Evolutionary conservation across 2,888 invertebrate genomes (phyloP).

Genomic region (Phyto melanocephala): DNA sequence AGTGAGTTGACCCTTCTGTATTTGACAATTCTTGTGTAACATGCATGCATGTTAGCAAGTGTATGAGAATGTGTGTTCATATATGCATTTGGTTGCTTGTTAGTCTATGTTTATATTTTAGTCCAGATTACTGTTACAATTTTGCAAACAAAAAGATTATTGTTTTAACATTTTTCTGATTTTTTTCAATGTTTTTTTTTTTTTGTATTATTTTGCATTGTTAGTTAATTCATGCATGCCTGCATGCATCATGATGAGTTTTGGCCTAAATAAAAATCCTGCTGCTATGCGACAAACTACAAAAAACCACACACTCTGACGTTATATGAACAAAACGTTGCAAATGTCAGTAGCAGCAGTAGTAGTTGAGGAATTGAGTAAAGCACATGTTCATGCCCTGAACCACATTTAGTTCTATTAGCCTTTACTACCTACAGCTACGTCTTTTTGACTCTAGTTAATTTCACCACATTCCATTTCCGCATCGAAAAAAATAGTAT

Average conservation of each 20-base stretch:
- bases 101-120: slow-evolving; percentile 30
- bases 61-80: not conserved
- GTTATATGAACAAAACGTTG: too few relatives aligned
- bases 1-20: slow-evolving; percentile 12
- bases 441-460: slow-evolving; percentile 6
- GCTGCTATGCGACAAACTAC: slow-evolving; percentile 57
- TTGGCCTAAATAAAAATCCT: slow-evolving; percentile 44
- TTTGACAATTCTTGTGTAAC: slow-evolving; percentile 18
- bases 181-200: not conserved
- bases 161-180: slow-evolving; percentile 43
- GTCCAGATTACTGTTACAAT: slow-evolving; percentile 54
- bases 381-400: not conserved
- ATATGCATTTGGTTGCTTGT: not conserved
- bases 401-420: slow-evolving; percentile 54
- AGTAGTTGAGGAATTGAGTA: not conserved
- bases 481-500: not conserved
- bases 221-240: slow-evolving; percentile 52
- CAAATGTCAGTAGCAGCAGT: not conserved
- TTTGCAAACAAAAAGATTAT: slow-evolving; percentile 53
- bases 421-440: slow-evolving; percentile 8
- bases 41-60: not conserved
- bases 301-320: not conserved
- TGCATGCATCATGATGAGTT: slow-evolving; percentile 52
- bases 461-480: slow-evolving; percentile 45
- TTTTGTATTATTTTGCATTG: not conserved